Evolutionary conservation across 1,140 invertebrate genomes (phyloP).

Genomic region (Leptinotarsa undecemlineata): DNA sequence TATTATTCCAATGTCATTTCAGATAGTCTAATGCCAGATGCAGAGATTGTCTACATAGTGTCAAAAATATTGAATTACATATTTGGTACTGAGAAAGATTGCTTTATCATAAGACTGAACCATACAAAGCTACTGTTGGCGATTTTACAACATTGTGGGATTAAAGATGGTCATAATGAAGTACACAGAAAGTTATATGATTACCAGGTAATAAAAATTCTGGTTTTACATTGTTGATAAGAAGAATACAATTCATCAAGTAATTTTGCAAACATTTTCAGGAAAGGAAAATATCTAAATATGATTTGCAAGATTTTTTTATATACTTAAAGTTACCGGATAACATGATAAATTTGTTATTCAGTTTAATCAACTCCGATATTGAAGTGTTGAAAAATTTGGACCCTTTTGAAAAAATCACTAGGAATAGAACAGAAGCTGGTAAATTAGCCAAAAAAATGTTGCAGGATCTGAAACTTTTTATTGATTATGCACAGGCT

Average conservation of each 20-base stretch:
- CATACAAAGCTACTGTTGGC: constrained; percentile 80
- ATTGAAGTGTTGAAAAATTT: constrained; percentile 67
- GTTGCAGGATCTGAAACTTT: constrained; percentile 72
- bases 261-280: constrained; percentile 42
- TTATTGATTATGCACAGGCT: constrained; percentile 68
- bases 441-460: constrained; percentile 69
- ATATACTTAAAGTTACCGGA: constrained; percentile 70
- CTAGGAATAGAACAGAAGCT: constrained; percentile 67
- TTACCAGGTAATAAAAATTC: constrained; percentile 30
- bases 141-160: constrained; percentile 78
- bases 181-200: constrained; percentile 36
- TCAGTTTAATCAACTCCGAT: constrained; percentile 74
- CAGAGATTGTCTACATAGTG: constrained; percentile 79
- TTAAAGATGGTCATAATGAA: constrained; percentile 60
- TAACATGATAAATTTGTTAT: constrained; percentile 69
- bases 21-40: constrained; percentile 78
- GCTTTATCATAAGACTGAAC: constrained; percentile 79
- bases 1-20: constrained; percentile 11
- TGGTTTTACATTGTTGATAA: background rate
- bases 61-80: constrained; percentile 78
- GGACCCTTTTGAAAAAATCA: constrained; percentile 64
- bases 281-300: constrained; percentile 67
- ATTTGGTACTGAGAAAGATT: constrained; percentile 66
- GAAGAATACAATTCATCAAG: no score
- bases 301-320: constrained; percentile 73